These are phyloP conservation scores for Rhabdornis inornatus DNA, from an alignment of 2,113 vertebrate species.

Conservation along the genomic window DNA sequence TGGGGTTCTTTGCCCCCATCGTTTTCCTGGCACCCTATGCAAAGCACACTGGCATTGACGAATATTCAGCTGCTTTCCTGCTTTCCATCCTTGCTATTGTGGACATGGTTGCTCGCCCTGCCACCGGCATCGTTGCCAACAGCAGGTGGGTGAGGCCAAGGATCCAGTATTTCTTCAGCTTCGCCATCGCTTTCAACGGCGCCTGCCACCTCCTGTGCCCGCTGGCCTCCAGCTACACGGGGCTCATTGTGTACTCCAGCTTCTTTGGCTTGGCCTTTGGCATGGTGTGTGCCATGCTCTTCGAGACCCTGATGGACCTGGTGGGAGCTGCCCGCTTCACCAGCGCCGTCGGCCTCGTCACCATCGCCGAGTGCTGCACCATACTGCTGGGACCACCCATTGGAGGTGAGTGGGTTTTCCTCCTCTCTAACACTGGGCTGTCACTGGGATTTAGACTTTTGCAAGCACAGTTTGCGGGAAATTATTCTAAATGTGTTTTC, in stretches of 20 bases:
- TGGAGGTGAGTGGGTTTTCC: slow-evolving; percentile 73
- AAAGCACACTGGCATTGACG: slow-evolving; percentile 73
- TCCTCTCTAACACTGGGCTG: not conserved
- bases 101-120: slow-evolving; percentile 79
- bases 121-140: slow-evolving; percentile 76
- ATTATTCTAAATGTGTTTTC: not conserved
- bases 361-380: slow-evolving; percentile 79
- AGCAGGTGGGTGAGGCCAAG: slow-evolving; percentile 75
- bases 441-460: not conserved
- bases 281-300: slow-evolving; percentile 81
- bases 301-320: slow-evolving; percentile 83
- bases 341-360: slow-evolving; percentile 79
- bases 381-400: slow-evolving; percentile 81
- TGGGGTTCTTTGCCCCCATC: slow-evolving; percentile 80
- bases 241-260: slow-evolving; percentile 64
- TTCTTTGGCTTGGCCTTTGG: slow-evolving; percentile 78
- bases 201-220: slow-evolving; percentile 82
- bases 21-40: slow-evolving; percentile 81
- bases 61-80: slow-evolving; percentile 79
- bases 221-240: slow-evolving; percentile 60
- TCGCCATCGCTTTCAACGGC: slow-evolving; percentile 77
- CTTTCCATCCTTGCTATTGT: slow-evolving; percentile 77
- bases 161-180: slow-evolving; percentile 82
- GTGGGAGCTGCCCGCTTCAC: slow-evolving; percentile 77
- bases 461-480: not conserved